phyloP scores from a whole-genome alignment of 2,113 vertebrate genomes.

The Tachysurus fulvidraco region DNA sequence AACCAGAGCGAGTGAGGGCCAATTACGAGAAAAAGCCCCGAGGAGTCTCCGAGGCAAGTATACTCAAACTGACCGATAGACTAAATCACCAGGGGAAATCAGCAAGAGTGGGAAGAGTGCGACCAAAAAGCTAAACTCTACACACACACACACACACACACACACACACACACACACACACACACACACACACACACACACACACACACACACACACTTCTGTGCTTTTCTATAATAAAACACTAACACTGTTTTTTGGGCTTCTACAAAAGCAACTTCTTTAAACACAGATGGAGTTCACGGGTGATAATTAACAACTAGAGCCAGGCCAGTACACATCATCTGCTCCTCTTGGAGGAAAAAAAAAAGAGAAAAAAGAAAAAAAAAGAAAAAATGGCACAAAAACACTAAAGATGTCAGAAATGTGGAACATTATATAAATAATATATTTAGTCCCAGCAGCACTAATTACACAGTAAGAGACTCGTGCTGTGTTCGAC shows the following conservation, averaged over 20 bases:
- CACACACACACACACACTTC: not conserved
- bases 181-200: not conserved
- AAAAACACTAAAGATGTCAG: not conserved
- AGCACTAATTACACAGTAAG: not conserved
- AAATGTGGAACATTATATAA: not conserved
- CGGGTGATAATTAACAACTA: slow-evolving; percentile 1
- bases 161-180: not conserved
- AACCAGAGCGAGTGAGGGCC: slow-evolving; percentile 1
- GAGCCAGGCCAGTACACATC: not conserved
- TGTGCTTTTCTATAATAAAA: not conserved
- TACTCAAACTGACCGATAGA: slow-evolving; percentile 3
- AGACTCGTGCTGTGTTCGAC: not conserved
- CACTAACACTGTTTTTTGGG: not conserved
- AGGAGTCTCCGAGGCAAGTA: not conserved
- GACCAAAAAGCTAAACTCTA: not conserved
- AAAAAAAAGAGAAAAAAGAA: too few relatives aligned
- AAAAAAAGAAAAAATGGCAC: not conserved
- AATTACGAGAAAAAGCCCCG: slow-evolving; percentile 8
- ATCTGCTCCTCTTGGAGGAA: slow-evolving; percentile 6
- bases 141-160: not conserved
- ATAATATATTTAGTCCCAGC: not conserved
- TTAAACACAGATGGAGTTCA: slow-evolving; percentile 25
- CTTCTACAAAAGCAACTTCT: not conserved
- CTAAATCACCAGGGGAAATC: not conserved
- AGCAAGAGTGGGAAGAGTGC: not conserved